phyloP scores from a whole-genome alignment of 1,140 invertebrate species.

The Lerema accius region DNA sequence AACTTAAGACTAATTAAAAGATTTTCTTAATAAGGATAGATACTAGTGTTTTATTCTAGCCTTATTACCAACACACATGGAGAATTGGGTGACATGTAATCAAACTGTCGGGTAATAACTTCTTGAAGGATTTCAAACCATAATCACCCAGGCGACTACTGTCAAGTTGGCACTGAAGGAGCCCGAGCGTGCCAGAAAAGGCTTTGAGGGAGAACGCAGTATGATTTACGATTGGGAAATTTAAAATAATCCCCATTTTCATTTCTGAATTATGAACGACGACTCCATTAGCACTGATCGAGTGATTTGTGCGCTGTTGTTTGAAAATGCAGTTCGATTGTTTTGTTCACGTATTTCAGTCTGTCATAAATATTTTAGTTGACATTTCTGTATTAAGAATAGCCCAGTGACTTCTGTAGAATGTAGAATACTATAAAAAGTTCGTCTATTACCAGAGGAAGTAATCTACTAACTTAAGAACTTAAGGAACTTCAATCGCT shows the following conservation, averaged over 20 bases:
- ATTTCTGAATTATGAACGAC: slow-evolving; percentile 4
- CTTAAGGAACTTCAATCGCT: too few relatives aligned
- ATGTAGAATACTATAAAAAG: too few relatives aligned
- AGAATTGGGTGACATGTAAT: neutral
- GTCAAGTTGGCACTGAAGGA: slow-evolving; percentile 28
- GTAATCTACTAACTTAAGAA: too few relatives aligned
- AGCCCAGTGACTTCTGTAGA: too few relatives aligned
- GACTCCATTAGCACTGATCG: slow-evolving; percentile 7
- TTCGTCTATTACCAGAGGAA: too few relatives aligned
- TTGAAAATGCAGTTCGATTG: neutral
- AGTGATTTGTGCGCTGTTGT: neutral
- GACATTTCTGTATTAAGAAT: too few relatives aligned
- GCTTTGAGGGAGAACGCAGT: slow-evolving; percentile 11
- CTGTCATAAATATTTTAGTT: too few relatives aligned
- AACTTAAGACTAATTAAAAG: too few relatives aligned
- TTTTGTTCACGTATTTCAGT: neutral
- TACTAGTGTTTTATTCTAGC: too few relatives aligned
- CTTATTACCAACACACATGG: neutral
- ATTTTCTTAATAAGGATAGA: too few relatives aligned
- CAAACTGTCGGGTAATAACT: slow-evolving; percentile 1
- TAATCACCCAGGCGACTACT: slow-evolving; percentile 14
- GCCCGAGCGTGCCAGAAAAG: slow-evolving; percentile 18
- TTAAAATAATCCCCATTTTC: slow-evolving; percentile 32
- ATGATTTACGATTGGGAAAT: slow-evolving; percentile 24
- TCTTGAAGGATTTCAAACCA: slow-evolving; percentile 13